Evolutionary conservation across 2,113 vertebrate genomes (phyloP), one percentile per base, ranked within the genome.

Genomic region (Poecilia latipinna): DNA sequence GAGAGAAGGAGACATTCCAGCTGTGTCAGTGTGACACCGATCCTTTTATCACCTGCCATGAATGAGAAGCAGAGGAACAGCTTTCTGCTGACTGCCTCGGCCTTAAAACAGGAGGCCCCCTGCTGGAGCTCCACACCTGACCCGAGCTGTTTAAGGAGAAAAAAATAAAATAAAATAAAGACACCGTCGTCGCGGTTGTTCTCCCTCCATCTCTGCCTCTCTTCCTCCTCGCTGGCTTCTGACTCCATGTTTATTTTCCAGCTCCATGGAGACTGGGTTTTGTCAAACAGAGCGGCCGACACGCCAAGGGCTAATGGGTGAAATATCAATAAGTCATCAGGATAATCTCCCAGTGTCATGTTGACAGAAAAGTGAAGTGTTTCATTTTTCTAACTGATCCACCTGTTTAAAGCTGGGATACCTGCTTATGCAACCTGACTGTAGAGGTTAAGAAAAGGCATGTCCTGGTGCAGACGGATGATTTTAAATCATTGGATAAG

Each of bases 191-290:
- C 28, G 28, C 32, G 54, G 42, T 70, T n/a, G 37, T 35, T 63
- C 65, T 63, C 62, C 24, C 61, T 72, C 33, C 19, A n/a, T 37
- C 54, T 48, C 73, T n/a, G 35, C 3, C 62, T 2, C 78, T 65
- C 68, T 10, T 54, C 54, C 7, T 77, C 42, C 62, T 39, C 44
- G 51, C 70, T 35, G 70, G 42, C 68, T 32, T 29, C 73, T 63
- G 60, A 62, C 75, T 84, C 82, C 88, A 82, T 91, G 85, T 93
- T 90, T 87, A 82, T 73, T 42, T 70, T 81, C 61, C 74, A 65
- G 78, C 81, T 64, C 73, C 85, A 79, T 74, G 67, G 79, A 73
- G 75, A 74, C 78, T 22, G 69, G 42, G 60, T 51, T 68, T 28
- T n/a, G 31, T 72, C 68, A 62, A 78, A 57, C 67, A 74, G 26